phyloP scores from a whole-genome alignment of 2,797 vertebrate species.

The Darevskia nairensis region DNA sequence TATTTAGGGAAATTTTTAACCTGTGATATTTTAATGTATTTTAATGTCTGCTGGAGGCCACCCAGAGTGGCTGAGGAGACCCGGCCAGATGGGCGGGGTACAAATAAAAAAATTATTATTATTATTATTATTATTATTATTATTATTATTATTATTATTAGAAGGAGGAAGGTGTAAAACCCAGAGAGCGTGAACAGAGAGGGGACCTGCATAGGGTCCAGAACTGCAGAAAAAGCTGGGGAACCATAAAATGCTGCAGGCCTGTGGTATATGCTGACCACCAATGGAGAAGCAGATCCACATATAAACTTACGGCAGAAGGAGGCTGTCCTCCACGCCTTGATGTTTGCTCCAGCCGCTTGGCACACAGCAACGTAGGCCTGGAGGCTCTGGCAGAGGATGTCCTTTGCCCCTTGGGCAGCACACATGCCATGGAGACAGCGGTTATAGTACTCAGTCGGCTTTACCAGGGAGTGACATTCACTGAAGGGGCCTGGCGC shows the following conservation, averaged over 20 bases:
- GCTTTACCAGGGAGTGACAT: constrained; percentile 58
- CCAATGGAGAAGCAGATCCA: background rate
- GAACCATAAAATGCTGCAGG: background rate
- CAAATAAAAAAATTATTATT: too few relatives aligned
- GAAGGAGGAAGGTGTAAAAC: background rate
- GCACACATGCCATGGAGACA: constrained; percentile 60
- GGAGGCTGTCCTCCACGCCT: constrained; percentile 61
- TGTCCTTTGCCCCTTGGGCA: constrained; percentile 1
- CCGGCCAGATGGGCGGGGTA: too few relatives aligned
- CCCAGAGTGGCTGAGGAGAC: too few relatives aligned
- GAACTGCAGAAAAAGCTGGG: background rate
- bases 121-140: too few relatives aligned
- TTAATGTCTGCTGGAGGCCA: too few relatives aligned
- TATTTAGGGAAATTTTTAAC: too few relatives aligned
- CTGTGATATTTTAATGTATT: too few relatives aligned
- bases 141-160: too few relatives aligned
- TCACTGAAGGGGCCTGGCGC: constrained; percentile 32
- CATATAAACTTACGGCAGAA: constrained; percentile 68
- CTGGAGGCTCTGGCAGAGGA: constrained; percentile 62
- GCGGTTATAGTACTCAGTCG: constrained; percentile 39
- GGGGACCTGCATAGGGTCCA: too few relatives aligned
- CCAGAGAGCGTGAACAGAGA: background rate
- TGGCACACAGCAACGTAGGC: constrained; percentile 62
- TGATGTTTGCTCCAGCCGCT: constrained; percentile 41
- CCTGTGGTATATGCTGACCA: too few relatives aligned